phyloP scores from a whole-genome alignment of 64 coral and sea anemone species.

The Stichodactyla helianthus region DNA sequence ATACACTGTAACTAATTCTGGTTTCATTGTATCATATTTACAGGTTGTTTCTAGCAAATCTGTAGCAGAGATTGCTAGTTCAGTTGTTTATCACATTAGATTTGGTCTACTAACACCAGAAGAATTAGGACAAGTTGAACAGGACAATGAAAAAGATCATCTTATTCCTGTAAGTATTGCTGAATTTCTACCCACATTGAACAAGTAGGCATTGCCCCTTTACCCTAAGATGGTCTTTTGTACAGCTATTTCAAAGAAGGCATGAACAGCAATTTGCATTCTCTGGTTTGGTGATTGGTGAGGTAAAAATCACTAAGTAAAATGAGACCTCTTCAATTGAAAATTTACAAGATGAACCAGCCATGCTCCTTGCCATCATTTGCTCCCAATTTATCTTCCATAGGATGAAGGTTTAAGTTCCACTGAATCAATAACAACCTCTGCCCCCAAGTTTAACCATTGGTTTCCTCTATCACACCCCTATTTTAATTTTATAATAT shows the following conservation, averaged over 20 bases:
- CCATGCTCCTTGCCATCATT: no score
- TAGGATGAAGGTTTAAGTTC: no score
- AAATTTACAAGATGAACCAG: no score
- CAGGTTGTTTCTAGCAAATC: constrained; percentile 81
- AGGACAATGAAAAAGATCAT: constrained; percentile 81
- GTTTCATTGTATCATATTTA: neutral
- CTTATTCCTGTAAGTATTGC: constrained; percentile 77
- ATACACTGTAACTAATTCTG: neutral
- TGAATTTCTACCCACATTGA: neutral
- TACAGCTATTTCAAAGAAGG: no score
- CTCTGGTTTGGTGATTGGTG: no score
- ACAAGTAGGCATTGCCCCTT: neutral
- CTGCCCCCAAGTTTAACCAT: no score
- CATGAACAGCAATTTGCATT: no score
- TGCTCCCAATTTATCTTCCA: no score
- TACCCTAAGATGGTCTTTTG: no score
- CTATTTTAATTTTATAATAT: neutral
- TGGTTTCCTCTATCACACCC: neutral
- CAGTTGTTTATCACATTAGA: constrained; percentile 66
- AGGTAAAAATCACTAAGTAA: no score
- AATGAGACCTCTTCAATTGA: no score
- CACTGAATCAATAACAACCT: no score
- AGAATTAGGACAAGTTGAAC: constrained; percentile 88
- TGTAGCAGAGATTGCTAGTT: constrained; percentile 61
- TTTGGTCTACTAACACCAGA: constrained; percentile 79